Evolutionary conservation across 1,140 invertebrate species (phyloP).

Genomic region (Drosophila azteca): DNA sequence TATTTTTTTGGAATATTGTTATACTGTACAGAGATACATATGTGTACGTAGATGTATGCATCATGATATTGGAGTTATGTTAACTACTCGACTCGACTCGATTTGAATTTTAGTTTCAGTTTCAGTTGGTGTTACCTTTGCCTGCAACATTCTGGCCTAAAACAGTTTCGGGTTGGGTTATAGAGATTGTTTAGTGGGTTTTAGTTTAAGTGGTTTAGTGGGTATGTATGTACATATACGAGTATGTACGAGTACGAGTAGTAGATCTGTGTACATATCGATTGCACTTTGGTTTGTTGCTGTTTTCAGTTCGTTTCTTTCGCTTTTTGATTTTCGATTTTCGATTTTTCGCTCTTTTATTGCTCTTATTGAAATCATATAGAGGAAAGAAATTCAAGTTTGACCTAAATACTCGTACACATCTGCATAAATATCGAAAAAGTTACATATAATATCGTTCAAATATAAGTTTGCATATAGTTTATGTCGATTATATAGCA

Average conservation of each 20-base stretch:
- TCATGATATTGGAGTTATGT: constrained; percentile 30
- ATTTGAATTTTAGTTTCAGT: constrained; percentile 25
- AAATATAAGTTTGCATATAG: constrained; percentile 34
- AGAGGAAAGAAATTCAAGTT: constrained; percentile 65
- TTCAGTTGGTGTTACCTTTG: constrained; percentile 21
- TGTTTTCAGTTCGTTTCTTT: constrained; percentile 50
- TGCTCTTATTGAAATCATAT: constrained; percentile 47
- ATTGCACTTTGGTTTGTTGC: constrained; percentile 73
- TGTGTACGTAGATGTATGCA: constrained; percentile 9
- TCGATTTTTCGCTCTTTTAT: constrained; percentile 6
- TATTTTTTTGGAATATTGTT: background rate
- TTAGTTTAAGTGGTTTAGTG: background rate
- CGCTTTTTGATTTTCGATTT: constrained; percentile 15
- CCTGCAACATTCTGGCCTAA: constrained; percentile 7
- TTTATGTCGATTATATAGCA: constrained; percentile 66
- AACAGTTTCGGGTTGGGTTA: background rate
- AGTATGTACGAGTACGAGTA: constrained; percentile 24
- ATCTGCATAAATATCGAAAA: constrained; percentile 77
- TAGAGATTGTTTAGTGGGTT: constrained; percentile 2
- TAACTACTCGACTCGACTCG: constrained; percentile 16
- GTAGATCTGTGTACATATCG: constrained; percentile 12
- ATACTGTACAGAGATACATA: background rate
- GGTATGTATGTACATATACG: background rate
- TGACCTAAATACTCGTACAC: constrained; percentile 73
- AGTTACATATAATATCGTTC: constrained; percentile 56